These are phyloP conservation scores for Gavia stellata DNA, from an alignment of 2,113 vertebrate genomes.

Conservation along the genomic window DNA sequence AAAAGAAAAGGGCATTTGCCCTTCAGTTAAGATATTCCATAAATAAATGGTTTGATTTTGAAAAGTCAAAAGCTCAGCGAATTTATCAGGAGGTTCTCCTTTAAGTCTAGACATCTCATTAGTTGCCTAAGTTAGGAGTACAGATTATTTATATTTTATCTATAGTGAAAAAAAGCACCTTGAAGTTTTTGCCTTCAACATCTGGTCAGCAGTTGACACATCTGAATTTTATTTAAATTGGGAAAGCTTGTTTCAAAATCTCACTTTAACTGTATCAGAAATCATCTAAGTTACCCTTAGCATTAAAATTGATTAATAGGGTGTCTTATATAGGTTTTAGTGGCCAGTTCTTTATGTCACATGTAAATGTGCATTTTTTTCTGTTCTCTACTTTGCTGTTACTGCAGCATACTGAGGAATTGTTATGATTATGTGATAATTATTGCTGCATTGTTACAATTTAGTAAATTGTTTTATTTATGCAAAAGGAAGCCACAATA, in stretches of 20 bases:
- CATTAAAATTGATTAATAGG: not conserved
- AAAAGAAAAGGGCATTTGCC: not conserved
- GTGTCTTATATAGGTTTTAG: not conserved
- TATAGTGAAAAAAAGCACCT: not conserved
- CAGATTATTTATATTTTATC: not conserved
- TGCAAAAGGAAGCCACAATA: not conserved
- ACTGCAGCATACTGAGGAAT: not conserved
- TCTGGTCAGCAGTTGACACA: not conserved
- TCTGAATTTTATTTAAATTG: not conserved
- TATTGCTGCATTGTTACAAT: not conserved
- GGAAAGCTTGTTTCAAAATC: not conserved
- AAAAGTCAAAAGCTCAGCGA: not conserved
- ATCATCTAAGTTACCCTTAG: not conserved
- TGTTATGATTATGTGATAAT: not conserved
- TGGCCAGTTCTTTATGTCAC: not conserved
- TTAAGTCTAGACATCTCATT: not conserved
- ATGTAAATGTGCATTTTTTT: not conserved
- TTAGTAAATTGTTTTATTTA: not conserved
- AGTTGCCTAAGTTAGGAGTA: not conserved
- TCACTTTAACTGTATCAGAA: not conserved
- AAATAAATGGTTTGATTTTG: not conserved
- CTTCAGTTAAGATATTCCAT: not conserved
- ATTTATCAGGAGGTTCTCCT: not conserved
- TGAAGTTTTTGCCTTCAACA: not conserved
- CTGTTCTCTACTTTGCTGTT: not conserved